Evolutionary conservation across 2,797 vertebrate species (phyloP).

Genomic region (Phylloscopus collybita): DNA sequence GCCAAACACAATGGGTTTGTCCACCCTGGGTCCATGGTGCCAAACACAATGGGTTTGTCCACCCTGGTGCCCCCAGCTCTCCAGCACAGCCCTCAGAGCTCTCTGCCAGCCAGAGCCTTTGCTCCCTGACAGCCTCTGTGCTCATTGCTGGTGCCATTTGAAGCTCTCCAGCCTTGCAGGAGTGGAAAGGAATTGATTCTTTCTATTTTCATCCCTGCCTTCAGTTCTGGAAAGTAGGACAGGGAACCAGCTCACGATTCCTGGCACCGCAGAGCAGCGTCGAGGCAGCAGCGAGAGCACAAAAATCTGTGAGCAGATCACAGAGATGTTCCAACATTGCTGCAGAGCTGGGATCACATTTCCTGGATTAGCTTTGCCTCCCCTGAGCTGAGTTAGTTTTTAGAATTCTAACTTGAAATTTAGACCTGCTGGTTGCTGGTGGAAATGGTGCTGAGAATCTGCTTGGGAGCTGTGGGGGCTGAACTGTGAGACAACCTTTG

Average conservation of each 20-base stretch:
- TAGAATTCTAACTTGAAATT: background rate
- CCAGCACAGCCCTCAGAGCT: background rate
- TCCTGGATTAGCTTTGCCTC: background rate
- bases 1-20: no score
- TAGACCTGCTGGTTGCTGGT: background rate
- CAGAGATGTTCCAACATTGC: slow-evolving; percentile 1
- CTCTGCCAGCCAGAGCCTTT: background rate
- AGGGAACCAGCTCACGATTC: slow-evolving; percentile 57
- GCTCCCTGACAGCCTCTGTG: background rate
- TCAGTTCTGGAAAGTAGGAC: slow-evolving; percentile 55
- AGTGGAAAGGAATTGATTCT: slow-evolving; percentile 32
- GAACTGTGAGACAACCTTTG: background rate
- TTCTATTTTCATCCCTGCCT: slow-evolving; percentile 62
- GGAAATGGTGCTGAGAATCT: background rate
- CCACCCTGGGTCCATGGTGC: background rate
- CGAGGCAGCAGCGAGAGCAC: background rate
- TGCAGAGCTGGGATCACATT: background rate
- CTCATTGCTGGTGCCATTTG: background rate
- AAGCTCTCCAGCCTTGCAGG: slow-evolving; percentile 12
- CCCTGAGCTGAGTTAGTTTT: background rate
- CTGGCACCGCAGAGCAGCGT: slow-evolving; percentile 17
- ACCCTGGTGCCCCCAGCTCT: background rate
- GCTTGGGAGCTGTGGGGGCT: background rate
- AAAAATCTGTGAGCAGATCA: slow-evolving; percentile 14
- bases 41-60: accelerated